Conservation (phyloP, 2,113 vertebrate species). For the Guaruba guarouba region DNA sequence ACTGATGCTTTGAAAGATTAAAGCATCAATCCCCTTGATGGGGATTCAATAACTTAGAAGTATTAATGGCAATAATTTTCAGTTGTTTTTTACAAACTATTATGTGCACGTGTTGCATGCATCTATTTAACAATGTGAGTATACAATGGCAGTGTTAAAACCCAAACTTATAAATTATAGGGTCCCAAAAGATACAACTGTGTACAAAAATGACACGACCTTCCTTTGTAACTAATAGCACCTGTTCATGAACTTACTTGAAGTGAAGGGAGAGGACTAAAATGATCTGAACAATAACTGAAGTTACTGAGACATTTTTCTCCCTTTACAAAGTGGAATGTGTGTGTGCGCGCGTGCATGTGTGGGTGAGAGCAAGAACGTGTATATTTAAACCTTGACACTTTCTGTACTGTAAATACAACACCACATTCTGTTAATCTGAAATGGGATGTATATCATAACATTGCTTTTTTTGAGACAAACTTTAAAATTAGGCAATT, state of each 20-base stretch:
- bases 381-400: conserved; percentile 36
- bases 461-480: conserved; percentile 72
- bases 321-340: conserved; percentile 14
- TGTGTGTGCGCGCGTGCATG: neutral
- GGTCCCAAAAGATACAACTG: conserved; percentile 5
- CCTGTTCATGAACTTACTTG: conserved; percentile 70
- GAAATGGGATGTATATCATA: conserved; percentile 73
- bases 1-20: conserved; percentile 48
- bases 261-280: conserved; percentile 42
- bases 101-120: conserved; percentile 69
- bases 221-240: conserved; percentile 64
- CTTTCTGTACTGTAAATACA: conserved; percentile 69
- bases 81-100: conserved; percentile 50
- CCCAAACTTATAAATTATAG: neutral
- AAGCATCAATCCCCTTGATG: conserved; percentile 50
- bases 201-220: conserved; percentile 1
- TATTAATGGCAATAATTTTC: conserved; percentile 66
- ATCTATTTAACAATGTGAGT: conserved; percentile 58
- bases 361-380: conserved; percentile 44
- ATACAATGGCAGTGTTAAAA: conserved; percentile 39
- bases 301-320: neutral
- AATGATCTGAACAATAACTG: neutral
- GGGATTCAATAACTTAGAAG: conserved; percentile 43
- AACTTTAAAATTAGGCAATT: conserved; percentile 72
- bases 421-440: conserved; percentile 68